These are phyloP conservation scores for Propithecus coquereli DNA, from an alignment of 2,113 vertebrate genomes.

Conservation along the genomic window DNA sequence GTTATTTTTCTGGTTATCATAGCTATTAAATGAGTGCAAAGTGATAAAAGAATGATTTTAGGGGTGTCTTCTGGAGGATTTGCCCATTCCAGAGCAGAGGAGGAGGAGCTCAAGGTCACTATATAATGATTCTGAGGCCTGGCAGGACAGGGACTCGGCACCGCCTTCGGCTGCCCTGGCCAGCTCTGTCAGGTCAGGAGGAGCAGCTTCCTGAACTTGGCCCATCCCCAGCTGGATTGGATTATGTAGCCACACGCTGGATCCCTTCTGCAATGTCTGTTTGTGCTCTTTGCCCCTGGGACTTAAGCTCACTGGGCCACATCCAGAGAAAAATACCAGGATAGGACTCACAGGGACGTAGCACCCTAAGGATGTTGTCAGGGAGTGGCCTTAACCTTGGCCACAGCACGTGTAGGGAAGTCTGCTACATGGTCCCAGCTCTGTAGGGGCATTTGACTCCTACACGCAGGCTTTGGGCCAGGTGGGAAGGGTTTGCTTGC, in stretches of 20 bases:
- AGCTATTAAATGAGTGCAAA: neutral
- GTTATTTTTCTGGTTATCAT: neutral
- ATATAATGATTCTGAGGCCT: slow-evolving; percentile 41
- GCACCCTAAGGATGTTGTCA: neutral
- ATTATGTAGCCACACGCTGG: neutral
- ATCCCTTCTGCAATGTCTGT: neutral
- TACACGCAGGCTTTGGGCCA: neutral
- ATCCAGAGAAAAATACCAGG: neutral
- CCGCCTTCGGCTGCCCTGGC: neutral
- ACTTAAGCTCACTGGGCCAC: slow-evolving; percentile 1
- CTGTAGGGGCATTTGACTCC: neutral
- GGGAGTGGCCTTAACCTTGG: neutral
- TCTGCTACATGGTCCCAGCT: neutral
- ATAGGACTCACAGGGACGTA: neutral
- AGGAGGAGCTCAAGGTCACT: slow-evolving; percentile 72
- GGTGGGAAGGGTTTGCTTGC: neutral
- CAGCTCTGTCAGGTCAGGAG: neutral
- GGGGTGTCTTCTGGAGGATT: slow-evolving; percentile 52
- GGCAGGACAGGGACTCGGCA: neutral
- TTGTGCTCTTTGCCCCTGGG: slow-evolving; percentile 17
- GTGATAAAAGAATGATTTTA: neutral
- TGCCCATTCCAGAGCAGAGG: slow-evolving; percentile 61
- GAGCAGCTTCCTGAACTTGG: slow-evolving; percentile 33
- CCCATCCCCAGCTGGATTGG: slow-evolving; percentile 58
- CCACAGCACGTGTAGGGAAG: neutral